These are phyloP conservation scores for Morinoia aosen DNA, from an alignment of 2,888 invertebrate genomes.

Conservation along the genomic window DNA sequence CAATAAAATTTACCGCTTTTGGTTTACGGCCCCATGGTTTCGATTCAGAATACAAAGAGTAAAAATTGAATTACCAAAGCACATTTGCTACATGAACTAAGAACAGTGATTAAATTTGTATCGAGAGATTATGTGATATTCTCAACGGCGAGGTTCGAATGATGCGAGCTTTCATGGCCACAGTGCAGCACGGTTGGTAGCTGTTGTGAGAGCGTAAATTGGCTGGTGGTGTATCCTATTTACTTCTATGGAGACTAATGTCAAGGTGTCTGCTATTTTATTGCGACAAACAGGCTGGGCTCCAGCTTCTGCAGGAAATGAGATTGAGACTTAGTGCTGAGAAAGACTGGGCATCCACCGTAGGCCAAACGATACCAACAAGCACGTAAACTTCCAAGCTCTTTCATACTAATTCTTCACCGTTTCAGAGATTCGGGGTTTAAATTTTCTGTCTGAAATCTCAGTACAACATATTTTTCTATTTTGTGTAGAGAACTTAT, in stretches of 20 bases:
- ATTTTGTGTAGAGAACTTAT: not conserved
- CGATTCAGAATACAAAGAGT: not conserved
- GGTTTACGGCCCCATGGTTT: not conserved
- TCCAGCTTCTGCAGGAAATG: slow-evolving; percentile 34
- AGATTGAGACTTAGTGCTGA: slow-evolving; percentile 41
- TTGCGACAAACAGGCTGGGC: slow-evolving; percentile 33
- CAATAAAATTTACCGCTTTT: not conserved
- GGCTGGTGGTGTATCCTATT: slow-evolving; percentile 36
- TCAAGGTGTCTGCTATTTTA: slow-evolving; percentile 44
- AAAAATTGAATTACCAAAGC: no score
- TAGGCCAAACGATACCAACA: not conserved
- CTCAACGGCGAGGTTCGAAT: not conserved
- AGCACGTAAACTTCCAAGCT: not conserved
- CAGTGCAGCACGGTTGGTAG: not conserved
- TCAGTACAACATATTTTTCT: not conserved
- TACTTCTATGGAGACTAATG: slow-evolving; percentile 49
- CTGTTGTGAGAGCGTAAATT: slow-evolving; percentile 24
- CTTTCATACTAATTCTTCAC: not conserved
- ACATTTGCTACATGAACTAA: no score
- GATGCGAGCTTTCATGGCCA: not conserved
- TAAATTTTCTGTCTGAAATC: not conserved
- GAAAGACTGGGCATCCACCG: not conserved
- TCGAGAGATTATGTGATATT: not conserved
- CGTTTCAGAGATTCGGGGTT: not conserved
- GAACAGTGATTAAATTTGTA: not conserved